These are phyloP conservation scores for Lutraria rhynchaena DNA, from an alignment of 1,140 invertebrate genomes.

Conservation along the genomic window DNA sequence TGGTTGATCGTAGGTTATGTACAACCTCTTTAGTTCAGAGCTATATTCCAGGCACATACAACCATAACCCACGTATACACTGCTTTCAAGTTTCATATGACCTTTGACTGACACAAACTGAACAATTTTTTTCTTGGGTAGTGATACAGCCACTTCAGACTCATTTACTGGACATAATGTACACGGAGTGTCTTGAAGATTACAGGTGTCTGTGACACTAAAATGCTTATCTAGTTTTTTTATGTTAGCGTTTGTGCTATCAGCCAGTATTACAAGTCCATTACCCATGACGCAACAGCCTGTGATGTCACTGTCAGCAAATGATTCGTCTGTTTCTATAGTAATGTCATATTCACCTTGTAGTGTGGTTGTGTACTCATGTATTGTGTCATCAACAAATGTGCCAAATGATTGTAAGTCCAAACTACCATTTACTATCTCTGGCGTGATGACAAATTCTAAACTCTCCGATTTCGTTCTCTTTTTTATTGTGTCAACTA, in stretches of 20 bases:
- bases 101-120: slow-evolving; percentile 19
- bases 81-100: slow-evolving; percentile 4
- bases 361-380: slow-evolving; percentile 16
- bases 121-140: slow-evolving; percentile 35
- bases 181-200: slow-evolving; percentile 39
- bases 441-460: slow-evolving; percentile 17
- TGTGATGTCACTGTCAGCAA: slow-evolving; percentile 39
- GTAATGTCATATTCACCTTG: slow-evolving; percentile 41
- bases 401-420: slow-evolving; percentile 39
- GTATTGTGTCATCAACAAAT: slow-evolving; percentile 35
- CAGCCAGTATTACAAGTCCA: slow-evolving; percentile 25
- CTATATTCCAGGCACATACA: slow-evolving; percentile 31
- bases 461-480: neutral
- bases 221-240: slow-evolving; percentile 28
- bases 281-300: slow-evolving; percentile 31
- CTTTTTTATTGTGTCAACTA: slow-evolving; percentile 6
- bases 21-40: neutral
- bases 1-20: slow-evolving; percentile 37
- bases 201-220: slow-evolving; percentile 3
- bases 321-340: slow-evolving; percentile 13
- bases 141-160: slow-evolving; percentile 22
- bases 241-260: slow-evolving; percentile 30
- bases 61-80: slow-evolving; percentile 20
- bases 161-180: slow-evolving; percentile 10
- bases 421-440: slow-evolving; percentile 10